Evolutionary conservation across 2,888 invertebrate species (phyloP), one percentile per base, ranked within the genome.

Genomic region (Adineta ricciae): DNA sequence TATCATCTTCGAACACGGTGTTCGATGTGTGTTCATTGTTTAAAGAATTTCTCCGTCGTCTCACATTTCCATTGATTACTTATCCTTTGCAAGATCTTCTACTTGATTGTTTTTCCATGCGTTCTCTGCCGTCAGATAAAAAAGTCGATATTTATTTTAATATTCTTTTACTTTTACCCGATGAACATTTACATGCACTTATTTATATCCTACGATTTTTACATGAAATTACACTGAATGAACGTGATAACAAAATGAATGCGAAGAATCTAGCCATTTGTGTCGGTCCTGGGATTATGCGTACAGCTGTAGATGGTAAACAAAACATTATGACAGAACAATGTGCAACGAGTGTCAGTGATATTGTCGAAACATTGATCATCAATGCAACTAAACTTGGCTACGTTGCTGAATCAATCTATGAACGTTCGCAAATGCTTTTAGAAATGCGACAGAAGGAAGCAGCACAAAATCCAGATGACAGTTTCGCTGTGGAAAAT

Each of bases 161-260:
- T 78, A 78, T 78, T 41, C 41, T 78, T 41, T 41, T 78, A 78
- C 78, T 78, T n/a, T 78, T 78, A 41, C 78, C 78, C 41, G 78
- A 78, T 78, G 78, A 78, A 78, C 78, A 78, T 78, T 78, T 78
- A n/a, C 41, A 78, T 78, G 38, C 78, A 78, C 41, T 78, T 41
- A 41, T 78, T 41, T 78, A 78, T 78, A 78, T 78, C 14, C n/a
- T 78, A 78, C 24, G 78, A n/a, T 78, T 78, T 78, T 41, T 78
- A 78, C 14, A 38, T 78, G 78, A 78, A 41, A 78, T 78, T 41
- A 41, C 78, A 78, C n/a, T 41, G 24, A 21, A 78, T n/a, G 41
- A 78, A 78, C 78, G 41, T 11, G 38, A 38, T n/a, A 78, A 78
- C 41, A 78, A 78, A 38, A 78, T 78, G 78, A 41, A 78, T 78